Evolutionary conservation across 2,888 invertebrate genomes (phyloP), one percentile per base, ranked within the genome.

Genomic region (Cheilosia vulpina): DNA sequence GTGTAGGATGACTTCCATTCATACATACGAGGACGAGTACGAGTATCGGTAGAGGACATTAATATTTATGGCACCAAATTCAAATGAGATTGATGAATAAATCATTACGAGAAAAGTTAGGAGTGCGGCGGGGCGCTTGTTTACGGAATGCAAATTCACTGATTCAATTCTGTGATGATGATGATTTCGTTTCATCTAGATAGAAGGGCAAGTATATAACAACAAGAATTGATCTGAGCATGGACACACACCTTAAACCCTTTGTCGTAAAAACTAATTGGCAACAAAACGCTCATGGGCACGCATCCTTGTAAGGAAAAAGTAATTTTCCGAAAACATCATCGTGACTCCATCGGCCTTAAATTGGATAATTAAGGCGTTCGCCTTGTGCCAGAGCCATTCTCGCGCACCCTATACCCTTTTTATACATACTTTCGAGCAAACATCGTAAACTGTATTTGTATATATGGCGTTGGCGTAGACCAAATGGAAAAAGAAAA

Each of bases 21-120:
- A 66, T 76, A 72, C 60, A 66, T 76, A 72, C 66, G 41, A 60
- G 34, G 45, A 21, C 27, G 27, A 27, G 27, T 9, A 31, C 9
- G 31, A 31, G 31, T 62, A 81, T 71, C 79, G 60, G 78, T 50
- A 47, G 55, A 81, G 66, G 71, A 60, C 68, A 85, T 85, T 85
- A 85, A 85, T 85, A 85, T 85, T 81, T 85, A 85, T 85, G 76
- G 76, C 68, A 81, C 62, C 76, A 77, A 85, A 85, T 85, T 85
- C 81, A 81, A 81, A 85, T 81, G 85, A 85, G 85, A 85, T 85
- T 85, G 81, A 85, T 85, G 85, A 85, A 85, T 85, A 85, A 85
- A 77, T 85, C 85, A 85, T 85, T 62, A 85, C 76, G 62, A 43
- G 47, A 31, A 24, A 21, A 27, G 58, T 41, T 38, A 41, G 57